Conservation (phyloP, 1,140 invertebrate species). For the Saccostrea glomerata region DNA sequence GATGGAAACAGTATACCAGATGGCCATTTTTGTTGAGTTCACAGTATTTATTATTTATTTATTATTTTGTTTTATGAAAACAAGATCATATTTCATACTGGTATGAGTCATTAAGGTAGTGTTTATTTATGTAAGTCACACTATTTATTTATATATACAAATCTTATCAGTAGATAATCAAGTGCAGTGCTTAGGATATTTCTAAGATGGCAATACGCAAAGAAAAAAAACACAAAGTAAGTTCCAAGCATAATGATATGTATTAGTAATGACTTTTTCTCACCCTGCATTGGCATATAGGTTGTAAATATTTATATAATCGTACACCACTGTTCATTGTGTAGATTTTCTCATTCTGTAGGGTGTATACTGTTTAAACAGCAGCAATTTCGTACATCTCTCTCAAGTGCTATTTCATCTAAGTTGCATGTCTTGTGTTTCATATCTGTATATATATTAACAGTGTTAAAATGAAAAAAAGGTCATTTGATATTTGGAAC, state of each 20-base stretch:
- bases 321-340: conserved; percentile 4
- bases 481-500: background rate
- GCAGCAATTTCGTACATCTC: conserved; percentile 37
- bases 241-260: conserved; percentile 11
- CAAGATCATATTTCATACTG: background rate
- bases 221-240: background rate
- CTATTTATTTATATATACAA: background rate
- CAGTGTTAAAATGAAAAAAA: background rate
- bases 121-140: conserved; percentile 11
- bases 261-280: background rate
- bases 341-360: background rate
- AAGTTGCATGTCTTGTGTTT: conserved; percentile 8
- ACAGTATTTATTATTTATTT: conserved; percentile 34
- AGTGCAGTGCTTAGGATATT: conserved; percentile 37
- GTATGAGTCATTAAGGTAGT: background rate
- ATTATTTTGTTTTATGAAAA: conserved; percentile 24
- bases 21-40: conserved; percentile 19
- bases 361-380: background rate
- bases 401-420: conserved; percentile 13
- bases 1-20: background rate
- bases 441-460: background rate
- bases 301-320: background rate
- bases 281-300: background rate
- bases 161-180: background rate
- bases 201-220: conserved; percentile 35